Conservation (phyloP, 2,797 vertebrate species). For the Ptychobarbus kaznakovi region DNA sequence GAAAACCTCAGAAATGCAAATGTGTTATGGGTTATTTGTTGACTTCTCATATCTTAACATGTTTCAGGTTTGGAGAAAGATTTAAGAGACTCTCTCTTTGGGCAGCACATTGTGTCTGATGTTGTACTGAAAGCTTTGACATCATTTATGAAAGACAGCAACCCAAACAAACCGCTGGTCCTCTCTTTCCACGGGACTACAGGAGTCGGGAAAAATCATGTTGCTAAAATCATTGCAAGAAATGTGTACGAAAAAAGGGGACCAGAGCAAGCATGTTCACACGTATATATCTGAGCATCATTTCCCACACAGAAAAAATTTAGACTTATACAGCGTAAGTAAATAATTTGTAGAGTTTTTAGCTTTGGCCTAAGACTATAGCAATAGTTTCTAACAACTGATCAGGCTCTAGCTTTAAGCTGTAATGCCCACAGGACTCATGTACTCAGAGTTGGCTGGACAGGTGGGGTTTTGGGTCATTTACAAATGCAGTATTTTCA, state of each 20-base stretch:
- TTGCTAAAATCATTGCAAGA: constrained; percentile 32
- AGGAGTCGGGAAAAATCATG: constrained; percentile 30
- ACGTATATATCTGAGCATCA: background rate
- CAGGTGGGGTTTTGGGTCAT: background rate
- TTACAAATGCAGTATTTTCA: background rate
- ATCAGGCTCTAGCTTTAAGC: background rate
- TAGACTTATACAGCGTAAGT: constrained; percentile 15
- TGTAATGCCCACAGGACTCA: background rate
- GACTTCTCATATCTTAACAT: background rate
- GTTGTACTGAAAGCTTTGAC: constrained; percentile 10
- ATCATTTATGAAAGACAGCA: constrained; percentile 15
- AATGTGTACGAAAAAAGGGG: background rate
- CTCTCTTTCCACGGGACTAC: constrained; percentile 20
- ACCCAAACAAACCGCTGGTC: constrained; percentile 35
- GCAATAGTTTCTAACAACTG: background rate
- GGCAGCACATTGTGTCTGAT: background rate
- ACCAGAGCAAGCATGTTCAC: constrained; percentile 6
- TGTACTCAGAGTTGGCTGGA: no score
- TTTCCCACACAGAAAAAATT: constrained; percentile 14
- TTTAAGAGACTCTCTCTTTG: constrained; percentile 20
- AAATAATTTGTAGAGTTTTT: background rate
- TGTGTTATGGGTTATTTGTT: background rate
- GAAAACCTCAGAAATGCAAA: background rate
- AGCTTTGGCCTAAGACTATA: background rate
- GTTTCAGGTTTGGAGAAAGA: constrained; percentile 10